Percentiles rank a stretch among this genome's conserved stretches.
These are phyloP conservation scores for Rotaria magnacalcarata DNA, from an alignment of 2,888 invertebrate genomes.

Conservation along the genomic window DNA sequence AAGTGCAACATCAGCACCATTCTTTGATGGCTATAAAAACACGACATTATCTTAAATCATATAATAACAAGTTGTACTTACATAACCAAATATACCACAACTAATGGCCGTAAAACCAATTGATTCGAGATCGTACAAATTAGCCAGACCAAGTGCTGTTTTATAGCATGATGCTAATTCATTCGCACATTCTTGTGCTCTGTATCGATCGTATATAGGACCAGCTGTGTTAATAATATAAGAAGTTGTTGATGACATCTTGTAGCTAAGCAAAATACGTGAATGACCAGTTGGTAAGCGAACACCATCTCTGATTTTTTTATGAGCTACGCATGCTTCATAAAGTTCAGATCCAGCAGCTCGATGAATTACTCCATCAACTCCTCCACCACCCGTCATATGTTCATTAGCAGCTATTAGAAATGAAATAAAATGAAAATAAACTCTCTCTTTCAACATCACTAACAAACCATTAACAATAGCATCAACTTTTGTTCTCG, in stretches of 20 bases:
- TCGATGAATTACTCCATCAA: neutral
- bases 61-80: neutral
- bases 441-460: no score
- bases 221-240: slow-evolving; percentile 29
- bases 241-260: neutral
- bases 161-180: neutral
- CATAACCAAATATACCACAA: slow-evolving; percentile 31
- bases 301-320: neutral
- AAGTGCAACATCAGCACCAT: neutral
- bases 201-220: neutral
- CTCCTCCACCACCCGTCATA: slow-evolving; percentile 26
- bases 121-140: neutral
- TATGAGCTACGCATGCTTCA: slow-evolving; percentile 4
- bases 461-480: neutral
- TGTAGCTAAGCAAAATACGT: slow-evolving; percentile 11
- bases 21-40: neutral
- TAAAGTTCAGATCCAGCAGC: neutral
- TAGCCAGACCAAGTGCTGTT: neutral
- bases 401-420: slow-evolving; percentile 14
- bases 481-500: neutral
- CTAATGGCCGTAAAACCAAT: slow-evolving; percentile 24
- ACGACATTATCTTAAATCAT: neutral
- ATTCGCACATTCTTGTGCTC: neutral
- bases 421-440: neutral
- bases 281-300: slow-evolving; percentile 36